Evolutionary conservation across 2,797 vertebrate species (phyloP).

Genomic region (Clamator glandarius): DNA sequence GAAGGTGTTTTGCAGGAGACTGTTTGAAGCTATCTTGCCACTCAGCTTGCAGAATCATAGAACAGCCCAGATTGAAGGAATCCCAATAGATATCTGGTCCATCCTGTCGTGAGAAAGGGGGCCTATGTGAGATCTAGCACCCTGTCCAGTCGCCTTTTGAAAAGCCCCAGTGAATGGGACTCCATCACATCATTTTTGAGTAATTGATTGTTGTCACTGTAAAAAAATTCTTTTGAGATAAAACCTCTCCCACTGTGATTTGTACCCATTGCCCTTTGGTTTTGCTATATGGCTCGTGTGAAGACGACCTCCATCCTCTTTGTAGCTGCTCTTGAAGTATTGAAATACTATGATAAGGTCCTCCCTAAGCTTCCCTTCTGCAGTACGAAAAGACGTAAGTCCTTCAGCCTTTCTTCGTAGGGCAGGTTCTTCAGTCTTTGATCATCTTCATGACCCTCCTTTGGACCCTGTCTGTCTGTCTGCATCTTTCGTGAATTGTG

Average conservation of each 20-base stretch:
- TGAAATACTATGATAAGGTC: neutral
- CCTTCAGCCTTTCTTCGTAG: neutral
- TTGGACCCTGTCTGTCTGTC: neutral
- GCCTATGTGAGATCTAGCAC: neutral
- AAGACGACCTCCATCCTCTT: neutral
- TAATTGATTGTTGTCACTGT: neutral
- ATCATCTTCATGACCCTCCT: neutral
- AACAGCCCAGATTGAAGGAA: neutral
- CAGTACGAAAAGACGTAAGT: neutral
- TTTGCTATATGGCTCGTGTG: neutral
- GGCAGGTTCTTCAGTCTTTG: neutral
- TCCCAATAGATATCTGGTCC: neutral
- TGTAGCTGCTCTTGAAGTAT: neutral
- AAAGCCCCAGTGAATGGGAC: neutral
- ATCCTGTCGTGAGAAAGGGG: neutral
- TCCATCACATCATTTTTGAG: too few relatives aligned
- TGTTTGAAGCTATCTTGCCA: neutral
- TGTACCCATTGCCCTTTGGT: too few relatives aligned
- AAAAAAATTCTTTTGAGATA: neutral
- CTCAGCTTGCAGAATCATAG: neutral
- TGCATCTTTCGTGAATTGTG: neutral
- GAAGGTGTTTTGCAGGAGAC: neutral
- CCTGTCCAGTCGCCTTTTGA: neutral
- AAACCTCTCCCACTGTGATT: neutral
- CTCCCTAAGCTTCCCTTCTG: neutral